Percentiles rank a stretch among this genome's conserved stretches.
phyloP scores from a whole-genome alignment of 1,140 invertebrate genomes.

The Euglossa dilemma region DNA sequence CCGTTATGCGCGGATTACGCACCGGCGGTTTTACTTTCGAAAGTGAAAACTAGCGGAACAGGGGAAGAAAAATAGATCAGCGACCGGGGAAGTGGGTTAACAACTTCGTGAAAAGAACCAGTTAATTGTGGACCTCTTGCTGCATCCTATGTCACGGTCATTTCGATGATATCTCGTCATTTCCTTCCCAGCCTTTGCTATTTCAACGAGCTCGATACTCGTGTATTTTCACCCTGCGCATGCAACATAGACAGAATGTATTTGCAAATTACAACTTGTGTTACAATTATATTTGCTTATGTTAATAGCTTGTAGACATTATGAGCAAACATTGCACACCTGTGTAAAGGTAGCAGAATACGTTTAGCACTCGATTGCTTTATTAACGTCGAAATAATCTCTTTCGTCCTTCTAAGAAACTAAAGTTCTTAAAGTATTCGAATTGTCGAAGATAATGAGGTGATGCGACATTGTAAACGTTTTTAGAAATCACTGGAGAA shows the following conservation, averaged over 20 bases:
- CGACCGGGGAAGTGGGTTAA: slow-evolving; percentile 44
- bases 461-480: not conserved
- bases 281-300: slow-evolving; percentile 8
- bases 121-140: slow-evolving; percentile 61
- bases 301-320: not conserved
- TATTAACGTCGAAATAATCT: not conserved
- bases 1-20: too few species aligned
- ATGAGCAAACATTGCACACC: not conserved
- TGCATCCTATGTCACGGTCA: slow-evolving; percentile 71
- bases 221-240: not conserved
- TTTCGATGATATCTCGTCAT: slow-evolving; percentile 64
- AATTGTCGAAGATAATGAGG: not conserved
- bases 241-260: slow-evolving; percentile 10
- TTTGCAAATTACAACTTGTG: not conserved
- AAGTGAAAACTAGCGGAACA: slow-evolving; percentile 13
- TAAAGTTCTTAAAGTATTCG: not conserved
- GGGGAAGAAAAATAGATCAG: not conserved
- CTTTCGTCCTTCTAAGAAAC: not conserved
- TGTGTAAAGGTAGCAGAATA: not conserved
- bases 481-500: not conserved
- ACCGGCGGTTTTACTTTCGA: slow-evolving; percentile 35
- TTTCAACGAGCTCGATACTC: slow-evolving; percentile 17
- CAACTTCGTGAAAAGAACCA: not conserved
- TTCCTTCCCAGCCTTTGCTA: slow-evolving; percentile 52
- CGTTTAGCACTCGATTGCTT: not conserved